Base-by-base conservation (phyloP, 2,797 vertebrate species). In the Agapornis canus region DNA sequence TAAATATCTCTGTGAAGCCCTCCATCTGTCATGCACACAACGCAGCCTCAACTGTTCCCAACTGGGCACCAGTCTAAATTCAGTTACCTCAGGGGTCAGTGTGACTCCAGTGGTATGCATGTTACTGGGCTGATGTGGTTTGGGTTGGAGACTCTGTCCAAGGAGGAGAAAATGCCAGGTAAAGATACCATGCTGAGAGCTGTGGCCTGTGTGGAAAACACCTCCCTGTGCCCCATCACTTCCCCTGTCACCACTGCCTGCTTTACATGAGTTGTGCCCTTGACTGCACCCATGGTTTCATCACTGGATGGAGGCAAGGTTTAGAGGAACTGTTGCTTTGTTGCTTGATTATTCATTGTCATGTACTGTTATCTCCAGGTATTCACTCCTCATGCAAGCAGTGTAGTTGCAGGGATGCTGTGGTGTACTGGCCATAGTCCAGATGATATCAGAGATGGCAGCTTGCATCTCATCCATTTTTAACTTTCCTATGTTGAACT, bases 401-500 rank as follows among this genome's bases (percentile, higher is more conserved):
- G 7, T 69, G 71, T 88, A 73, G 70, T 59, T 66, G 77, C 85
- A 68, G 15, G 93, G 94, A 92, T 86, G 95, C 92, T 89, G 71
- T 18, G 20, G 51, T 68, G 8, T 72, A 6, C 78, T 97, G 97
- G 96, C 96, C 1, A 3, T 51, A 57, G 63, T 83, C 96, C 97
- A 97, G 90, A 31, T 69, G 81, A 88, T 95, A 95, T 75, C 82
- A 94, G 93, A 89, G 68, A 84, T 5, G 77, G 87, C 89, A 84
- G 78, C 64, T 83, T 93, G 66, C 95, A 85, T 94, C 96, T 96
- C 92, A 75, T 66, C 94, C 81, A 6, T 92, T 97, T 97, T 96
- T 91, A 97, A 94, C 79, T 90, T 92, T 47, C 92, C 90, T 96
- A 86, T 95, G 97, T 97, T 96, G 96, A 97, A 93, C 92, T 51